These are phyloP conservation scores for Mystacornis crossleyi DNA, from an alignment of 2,113 vertebrate species.

Conservation along the genomic window DNA sequence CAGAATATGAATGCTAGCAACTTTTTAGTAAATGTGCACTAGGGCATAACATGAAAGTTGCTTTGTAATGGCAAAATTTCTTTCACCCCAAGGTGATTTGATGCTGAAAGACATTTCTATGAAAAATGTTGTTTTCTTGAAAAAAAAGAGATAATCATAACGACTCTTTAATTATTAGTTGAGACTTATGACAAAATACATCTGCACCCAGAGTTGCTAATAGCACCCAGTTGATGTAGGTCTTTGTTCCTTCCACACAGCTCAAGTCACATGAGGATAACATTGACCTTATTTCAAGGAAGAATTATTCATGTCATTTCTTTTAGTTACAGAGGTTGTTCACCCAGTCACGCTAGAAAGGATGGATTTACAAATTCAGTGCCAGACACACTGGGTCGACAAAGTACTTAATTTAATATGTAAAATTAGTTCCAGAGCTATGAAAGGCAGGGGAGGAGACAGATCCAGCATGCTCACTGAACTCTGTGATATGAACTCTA, in stretches of 20 bases:
- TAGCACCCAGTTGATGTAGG: conserved; percentile 9
- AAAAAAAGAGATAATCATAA: conserved; percentile 1
- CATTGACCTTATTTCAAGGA: conserved; percentile 66
- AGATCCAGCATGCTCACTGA: not conserved
- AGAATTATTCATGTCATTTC: conserved; percentile 70
- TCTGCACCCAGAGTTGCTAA: not conserved
- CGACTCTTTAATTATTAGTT: conserved; percentile 27
- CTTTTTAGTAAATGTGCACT: not conserved
- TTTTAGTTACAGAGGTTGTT: conserved; percentile 56
- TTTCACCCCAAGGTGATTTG: conserved; percentile 2
- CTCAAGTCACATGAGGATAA: conserved; percentile 48
- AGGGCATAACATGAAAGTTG: not conserved
- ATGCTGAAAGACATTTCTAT: conserved; percentile 3
- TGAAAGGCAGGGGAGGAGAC: conserved; percentile 35
- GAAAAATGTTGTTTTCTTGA: not conserved
- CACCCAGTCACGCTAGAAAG: conserved; percentile 57
- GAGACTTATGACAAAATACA: not conserved
- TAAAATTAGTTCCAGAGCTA: conserved; percentile 52
- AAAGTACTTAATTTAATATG: conserved; percentile 66
- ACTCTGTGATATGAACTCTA: not conserved
- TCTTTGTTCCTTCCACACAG: conserved; percentile 32
- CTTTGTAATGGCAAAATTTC: not conserved
- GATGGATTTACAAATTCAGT: conserved; percentile 64
- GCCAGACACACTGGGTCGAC: not conserved
- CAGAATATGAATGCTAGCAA: not conserved